phyloP scores from a whole-genome alignment of 1,140 invertebrate genomes.

The Trigoniulus corallinus region DNA sequence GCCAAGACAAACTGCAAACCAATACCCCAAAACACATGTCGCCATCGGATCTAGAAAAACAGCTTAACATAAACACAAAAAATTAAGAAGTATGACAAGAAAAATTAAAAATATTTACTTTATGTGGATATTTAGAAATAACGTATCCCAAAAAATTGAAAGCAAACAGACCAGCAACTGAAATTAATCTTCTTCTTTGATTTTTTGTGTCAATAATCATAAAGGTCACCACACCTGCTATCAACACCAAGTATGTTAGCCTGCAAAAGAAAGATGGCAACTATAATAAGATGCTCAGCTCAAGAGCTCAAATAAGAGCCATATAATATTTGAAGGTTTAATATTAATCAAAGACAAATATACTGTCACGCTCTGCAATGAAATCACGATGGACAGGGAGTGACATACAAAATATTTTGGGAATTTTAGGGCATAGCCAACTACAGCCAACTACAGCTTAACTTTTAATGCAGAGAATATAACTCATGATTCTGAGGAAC shows the following conservation, averaged over 20 bases:
- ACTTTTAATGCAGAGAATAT: no score
- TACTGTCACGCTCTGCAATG: no score
- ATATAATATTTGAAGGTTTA: no score
- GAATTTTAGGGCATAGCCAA: no score
- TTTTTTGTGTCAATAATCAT: slow-evolving; percentile 43
- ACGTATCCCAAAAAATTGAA: slow-evolving; percentile 30
- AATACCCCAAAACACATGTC: slow-evolving; percentile 60
- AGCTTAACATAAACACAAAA: slow-evolving; percentile 7
- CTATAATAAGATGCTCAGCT: no score
- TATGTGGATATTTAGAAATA: slow-evolving; percentile 41
- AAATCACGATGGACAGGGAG: no score
- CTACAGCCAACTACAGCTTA: no score
- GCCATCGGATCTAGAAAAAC: slow-evolving; percentile 45
- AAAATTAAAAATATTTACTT: slow-evolving; percentile 18
- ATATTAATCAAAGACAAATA: no score
- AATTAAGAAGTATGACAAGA: background rate
- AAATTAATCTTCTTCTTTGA: slow-evolving; percentile 30
- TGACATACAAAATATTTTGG: no score
- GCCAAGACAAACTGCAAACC: slow-evolving; percentile 73
- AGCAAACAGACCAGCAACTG: slow-evolving; percentile 39
- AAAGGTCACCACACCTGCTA: slow-evolving; percentile 35
- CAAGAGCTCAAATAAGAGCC: no score
- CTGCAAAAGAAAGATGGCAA: background rate
- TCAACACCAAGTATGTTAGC: slow-evolving; percentile 20
- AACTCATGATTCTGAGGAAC: no score